Conservation (phyloP, 2,797 vertebrate species). For the Holocentrus rufus region DNA sequence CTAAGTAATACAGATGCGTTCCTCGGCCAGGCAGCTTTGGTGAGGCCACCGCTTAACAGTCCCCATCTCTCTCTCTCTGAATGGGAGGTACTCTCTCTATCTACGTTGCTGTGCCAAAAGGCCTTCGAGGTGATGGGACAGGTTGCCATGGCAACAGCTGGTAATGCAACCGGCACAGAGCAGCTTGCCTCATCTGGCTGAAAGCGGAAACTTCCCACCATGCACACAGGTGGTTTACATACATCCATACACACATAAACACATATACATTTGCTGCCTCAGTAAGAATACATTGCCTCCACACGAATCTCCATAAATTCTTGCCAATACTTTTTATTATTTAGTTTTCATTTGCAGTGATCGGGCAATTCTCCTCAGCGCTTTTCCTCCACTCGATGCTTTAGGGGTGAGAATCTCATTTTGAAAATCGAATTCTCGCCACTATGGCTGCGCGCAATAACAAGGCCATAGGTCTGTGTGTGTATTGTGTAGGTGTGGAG, state of each 20-base stretch:
- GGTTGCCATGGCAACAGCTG: constrained; percentile 72
- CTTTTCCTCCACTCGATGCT: constrained; percentile 9
- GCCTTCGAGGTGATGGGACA: constrained; percentile 58
- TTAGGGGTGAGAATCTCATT: constrained; percentile 46
- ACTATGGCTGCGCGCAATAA: not conserved
- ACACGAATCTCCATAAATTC: constrained; percentile 11
- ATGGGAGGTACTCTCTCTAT: constrained; percentile 69
- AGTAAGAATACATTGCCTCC: not conserved
- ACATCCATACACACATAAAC: not conserved
- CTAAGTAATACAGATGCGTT: constrained; percentile 78
- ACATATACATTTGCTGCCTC: not conserved
- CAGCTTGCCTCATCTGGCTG: constrained; percentile 52
- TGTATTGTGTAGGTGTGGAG: constrained; percentile 18
- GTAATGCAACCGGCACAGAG: constrained; percentile 69
- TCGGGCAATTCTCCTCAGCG: constrained; percentile 12
- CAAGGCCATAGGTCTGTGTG: constrained; percentile 9
- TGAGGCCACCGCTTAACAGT: constrained; percentile 24
- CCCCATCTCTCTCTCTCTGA: constrained; percentile 46
- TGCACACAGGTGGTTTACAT: constrained; percentile 59
- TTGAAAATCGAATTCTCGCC: constrained; percentile 53
- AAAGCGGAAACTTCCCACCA: constrained; percentile 63
- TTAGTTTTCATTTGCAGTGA: constrained; percentile 28
- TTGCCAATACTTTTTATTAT: not conserved
- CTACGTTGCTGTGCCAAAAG: constrained; percentile 48
- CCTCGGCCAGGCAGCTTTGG: constrained; percentile 44